Base-by-base conservation (phyloP, 64 coral and sea anemone genomes). In the Porites australiensis region DNA sequence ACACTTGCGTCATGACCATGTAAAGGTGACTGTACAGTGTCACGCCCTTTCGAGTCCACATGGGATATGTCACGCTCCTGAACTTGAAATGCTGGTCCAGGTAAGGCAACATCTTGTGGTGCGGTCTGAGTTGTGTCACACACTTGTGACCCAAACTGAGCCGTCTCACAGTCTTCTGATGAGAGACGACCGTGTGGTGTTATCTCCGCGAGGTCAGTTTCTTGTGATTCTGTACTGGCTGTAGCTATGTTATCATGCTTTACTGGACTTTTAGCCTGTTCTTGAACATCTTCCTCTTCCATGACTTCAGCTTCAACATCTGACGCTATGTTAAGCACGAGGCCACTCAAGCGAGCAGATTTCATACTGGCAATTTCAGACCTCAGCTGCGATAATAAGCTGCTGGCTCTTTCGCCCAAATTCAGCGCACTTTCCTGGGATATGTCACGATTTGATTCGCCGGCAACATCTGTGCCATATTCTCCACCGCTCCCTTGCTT, bases 341-440 rank as follows among this genome's bases (percentile, higher is more conserved):
- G 44, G 20, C 61, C 18, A 44, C 80, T 65, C 44, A 83, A 82
- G 4, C 90, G 80, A 13, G 90, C 90, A 20, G 90, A 67, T 44
- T 83, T 83, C 79, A 92, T 61, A 75, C 61, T 92, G 3, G 82
- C 90, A 52, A 92, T 92, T 52, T 92, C 90, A 74, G 70, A 86
- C 19, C 90, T 46, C 10, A 92, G 60, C 15, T 92, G 81, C 0
- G 59, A 63, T 3, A 92, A 73, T 11, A 92, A 64, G 50, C 20
- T 75, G 12, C 57, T 84, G 53, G 91, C 72, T 67, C 91, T 51
- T 13, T 93, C 71, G 1, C 91, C 82, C 13, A 93, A 68, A 64
- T 66, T 83, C 16, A 60, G 60, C 7, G 65, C 14, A 27, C 14
- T n/a, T 64, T 9, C 54, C 37, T 16, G 59, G 61, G 47, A 46